Percentiles rank a stretch among this genome's conserved stretches.
phyloP scores from a whole-genome alignment of 2,113 vertebrate species.

The Sterrhoptilus dennistouni region DNA sequence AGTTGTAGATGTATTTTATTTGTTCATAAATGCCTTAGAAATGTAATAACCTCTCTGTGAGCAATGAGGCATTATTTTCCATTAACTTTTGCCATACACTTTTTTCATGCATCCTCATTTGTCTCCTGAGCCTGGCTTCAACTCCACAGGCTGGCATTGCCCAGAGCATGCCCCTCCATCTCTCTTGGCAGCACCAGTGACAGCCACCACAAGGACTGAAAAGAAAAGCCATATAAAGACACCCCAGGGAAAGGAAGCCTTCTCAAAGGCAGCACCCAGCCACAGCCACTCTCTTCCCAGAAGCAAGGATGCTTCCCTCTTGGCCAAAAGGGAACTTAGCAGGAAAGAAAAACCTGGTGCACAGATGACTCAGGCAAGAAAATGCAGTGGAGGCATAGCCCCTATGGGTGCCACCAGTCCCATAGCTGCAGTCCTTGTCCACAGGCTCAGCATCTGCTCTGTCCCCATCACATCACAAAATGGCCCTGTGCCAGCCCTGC shows the following conservation, averaged over 20 bases:
- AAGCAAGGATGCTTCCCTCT: neutral
- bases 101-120: neutral
- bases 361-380: neutral
- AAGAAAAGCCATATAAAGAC: slow-evolving; percentile 28
- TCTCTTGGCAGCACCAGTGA: neutral
- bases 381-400: neutral
- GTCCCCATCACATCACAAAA: fast-evolving
- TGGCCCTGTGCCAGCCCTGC: fast-evolving
- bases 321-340: neutral
- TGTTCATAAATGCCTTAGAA: slow-evolving; percentile 26
- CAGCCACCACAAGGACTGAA: neutral
- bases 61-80: slow-evolving; percentile 11
- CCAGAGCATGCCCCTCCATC: fast-evolving
- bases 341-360: neutral
- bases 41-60: neutral
- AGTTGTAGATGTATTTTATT: neutral
- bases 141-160: neutral
- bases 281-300: neutral
- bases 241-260: neutral
- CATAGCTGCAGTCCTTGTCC: neutral
- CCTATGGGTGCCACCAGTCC: neutral
- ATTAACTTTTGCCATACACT: slow-evolving; percentile 20
- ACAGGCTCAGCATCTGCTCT: too few species aligned
- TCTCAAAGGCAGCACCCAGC: neutral
- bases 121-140: neutral